phyloP scores from a whole-genome alignment of 1,140 invertebrate species.

The Euwallacea similis region DNA sequence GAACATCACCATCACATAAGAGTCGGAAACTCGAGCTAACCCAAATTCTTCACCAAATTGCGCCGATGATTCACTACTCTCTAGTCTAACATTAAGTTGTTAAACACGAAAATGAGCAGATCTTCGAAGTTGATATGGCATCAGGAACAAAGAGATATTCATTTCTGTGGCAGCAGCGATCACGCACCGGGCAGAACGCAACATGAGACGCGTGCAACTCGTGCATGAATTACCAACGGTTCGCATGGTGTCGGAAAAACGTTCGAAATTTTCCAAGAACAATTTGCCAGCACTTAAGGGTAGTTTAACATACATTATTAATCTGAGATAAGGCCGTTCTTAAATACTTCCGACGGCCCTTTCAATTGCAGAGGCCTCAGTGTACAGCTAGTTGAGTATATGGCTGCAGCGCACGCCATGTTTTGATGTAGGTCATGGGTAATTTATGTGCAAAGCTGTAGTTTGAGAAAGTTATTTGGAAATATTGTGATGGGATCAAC shows the following conservation, averaged over 20 bases:
- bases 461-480: too few species aligned
- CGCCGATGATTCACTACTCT: too few species aligned
- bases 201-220: conserved; percentile 26
- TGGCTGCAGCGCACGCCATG: conserved; percentile 18
- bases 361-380: conserved; percentile 47
- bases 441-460: too few species aligned
- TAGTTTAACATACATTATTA: conserved; percentile 54
- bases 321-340: conserved; percentile 48
- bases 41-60: too few species aligned
- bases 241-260: conserved; percentile 45
- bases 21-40: too few species aligned
- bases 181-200: conserved; percentile 16
- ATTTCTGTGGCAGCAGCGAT: not conserved
- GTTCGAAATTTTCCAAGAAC: conserved; percentile 43
- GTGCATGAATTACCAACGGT: conserved; percentile 42
- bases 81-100: too few species aligned
- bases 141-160: conserved; percentile 8
- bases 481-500: too few species aligned
- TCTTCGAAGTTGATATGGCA: too few species aligned
- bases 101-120: too few species aligned
- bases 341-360: conserved; percentile 53
- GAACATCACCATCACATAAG: too few species aligned
- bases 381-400: conserved; percentile 26
- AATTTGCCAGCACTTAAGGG: conserved; percentile 54
- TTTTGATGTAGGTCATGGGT: not conserved